Evolutionary conservation across 2,888 invertebrate species (phyloP), one percentile per base, ranked within the genome.

Genomic region (Metalampra italica): DNA sequence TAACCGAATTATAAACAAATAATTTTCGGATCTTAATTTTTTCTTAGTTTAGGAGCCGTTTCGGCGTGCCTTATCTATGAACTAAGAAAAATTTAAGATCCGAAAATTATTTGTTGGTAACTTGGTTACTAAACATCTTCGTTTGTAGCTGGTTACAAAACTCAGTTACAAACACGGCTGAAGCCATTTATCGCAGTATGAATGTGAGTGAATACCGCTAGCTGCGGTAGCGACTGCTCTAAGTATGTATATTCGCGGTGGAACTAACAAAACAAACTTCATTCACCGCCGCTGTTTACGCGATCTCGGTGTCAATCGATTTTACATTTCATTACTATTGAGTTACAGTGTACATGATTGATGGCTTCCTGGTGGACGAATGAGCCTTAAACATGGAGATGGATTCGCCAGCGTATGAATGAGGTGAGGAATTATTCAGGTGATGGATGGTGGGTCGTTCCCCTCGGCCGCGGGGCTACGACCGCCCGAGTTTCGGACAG

Each of bases 401-500:
- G 66, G 67, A 84, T 81, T 82, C 82, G 73, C 64, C 66, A 61
- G 68, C 64, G 71, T 78, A 83, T 83, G 81, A 84, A 83, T 85
- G 82, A 82, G 78, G 71, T 75, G 75, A 73, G 69, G 73, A 79
- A 78, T 78, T 74, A 85, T 83, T 85, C 78, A 82, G 78, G 78
- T 82, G 83, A 77, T 75, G 72, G 69, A 74, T 77, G 68, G 58
- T 37, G 71, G 79, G 68, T 55, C 83, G 70, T 83, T 84, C 71
- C 84, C 80, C 86, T 75, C 60, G 40, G 56, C 51, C 57, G 59
- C 68, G 83, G 83, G 86, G 82, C 84, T 79, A 59, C 71, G 87
- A 86, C 87, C 88, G 83, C 68, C 85, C 85, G 78, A 85, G 78
- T 81, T 83, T 71, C 68, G 65, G 62, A 64, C 86, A 88, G 85